Conservation (phyloP, 2,797 vertebrate species). For the Bradypus variegatus region DNA sequence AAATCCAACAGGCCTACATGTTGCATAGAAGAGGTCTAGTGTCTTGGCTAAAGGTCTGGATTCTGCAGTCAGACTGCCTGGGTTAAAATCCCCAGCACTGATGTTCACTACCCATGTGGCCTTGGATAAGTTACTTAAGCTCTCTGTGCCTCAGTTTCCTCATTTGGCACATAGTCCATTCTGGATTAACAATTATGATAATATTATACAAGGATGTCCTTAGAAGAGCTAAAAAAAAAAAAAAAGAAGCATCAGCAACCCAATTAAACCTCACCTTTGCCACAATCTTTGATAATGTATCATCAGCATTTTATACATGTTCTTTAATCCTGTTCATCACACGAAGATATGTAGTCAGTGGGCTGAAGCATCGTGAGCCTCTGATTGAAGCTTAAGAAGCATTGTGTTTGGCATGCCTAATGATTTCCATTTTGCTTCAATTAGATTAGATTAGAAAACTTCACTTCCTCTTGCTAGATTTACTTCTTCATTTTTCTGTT, state of each 20-base stretch:
- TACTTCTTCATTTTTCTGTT: neutral
- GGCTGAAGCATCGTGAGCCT: too few species aligned
- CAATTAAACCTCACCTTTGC: neutral
- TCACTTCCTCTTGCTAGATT: neutral
- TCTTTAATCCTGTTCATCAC: neutral
- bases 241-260: neutral
- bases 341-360: neutral
- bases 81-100: neutral
- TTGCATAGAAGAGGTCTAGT: neutral
- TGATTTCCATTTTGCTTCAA: neutral
- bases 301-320: neutral
- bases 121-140: neutral
- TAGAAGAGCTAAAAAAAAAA: neutral
- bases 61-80: neutral
- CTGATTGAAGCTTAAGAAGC: neutral
- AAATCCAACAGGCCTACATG: neutral
- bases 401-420: neutral
- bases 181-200: neutral
- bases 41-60: neutral
- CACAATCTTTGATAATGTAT: neutral
- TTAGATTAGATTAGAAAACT: constrained; percentile 12
- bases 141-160: neutral
- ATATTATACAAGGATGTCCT: neutral
- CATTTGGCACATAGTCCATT: neutral
- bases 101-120: neutral